Conservation (phyloP, 2,797 vertebrate species). For the Bovichtus variegatus region DNA sequence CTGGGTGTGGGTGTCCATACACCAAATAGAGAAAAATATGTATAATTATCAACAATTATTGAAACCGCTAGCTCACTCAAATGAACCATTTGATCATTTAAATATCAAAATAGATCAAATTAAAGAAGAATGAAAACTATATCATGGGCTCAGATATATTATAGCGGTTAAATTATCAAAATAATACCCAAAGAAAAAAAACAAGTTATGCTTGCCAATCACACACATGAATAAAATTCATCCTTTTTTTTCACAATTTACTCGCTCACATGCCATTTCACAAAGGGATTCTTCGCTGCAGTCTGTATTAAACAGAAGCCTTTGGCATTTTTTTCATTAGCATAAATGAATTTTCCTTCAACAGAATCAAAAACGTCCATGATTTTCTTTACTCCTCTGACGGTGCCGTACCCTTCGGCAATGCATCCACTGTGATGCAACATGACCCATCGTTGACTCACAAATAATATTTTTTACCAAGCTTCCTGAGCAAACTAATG, state of each 20-base stretch:
- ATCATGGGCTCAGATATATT: neutral
- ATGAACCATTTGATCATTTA: neutral
- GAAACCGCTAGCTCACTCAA: neutral
- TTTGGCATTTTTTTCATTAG: constrained; percentile 41
- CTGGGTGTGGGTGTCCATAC: too few relatives aligned
- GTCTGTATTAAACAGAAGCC: constrained; percentile 43
- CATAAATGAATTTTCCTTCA: constrained; percentile 51
- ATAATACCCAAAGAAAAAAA: neutral
- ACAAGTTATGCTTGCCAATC: neutral
- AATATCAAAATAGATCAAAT: neutral
- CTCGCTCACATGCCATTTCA: neutral
- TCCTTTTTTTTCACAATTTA: constrained; percentile 10
- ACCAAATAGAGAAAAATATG: too few relatives aligned
- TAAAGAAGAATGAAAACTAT: neutral
- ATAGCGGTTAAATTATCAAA: neutral
- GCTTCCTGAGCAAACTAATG: constrained; percentile 32
- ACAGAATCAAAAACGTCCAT: constrained; percentile 36
- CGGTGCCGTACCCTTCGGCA: constrained; percentile 31
- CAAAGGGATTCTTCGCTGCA: constrained; percentile 20
- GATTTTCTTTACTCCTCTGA: constrained; percentile 36
- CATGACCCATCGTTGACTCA: constrained; percentile 49
- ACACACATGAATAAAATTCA: constrained; percentile 36
- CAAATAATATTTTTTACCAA: constrained; percentile 31
- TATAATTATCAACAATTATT: too few relatives aligned
- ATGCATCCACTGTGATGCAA: constrained; percentile 39